Evolutionary conservation across 2,888 invertebrate genomes (phyloP).

Genomic region (Pegoplata infirma): DNA sequence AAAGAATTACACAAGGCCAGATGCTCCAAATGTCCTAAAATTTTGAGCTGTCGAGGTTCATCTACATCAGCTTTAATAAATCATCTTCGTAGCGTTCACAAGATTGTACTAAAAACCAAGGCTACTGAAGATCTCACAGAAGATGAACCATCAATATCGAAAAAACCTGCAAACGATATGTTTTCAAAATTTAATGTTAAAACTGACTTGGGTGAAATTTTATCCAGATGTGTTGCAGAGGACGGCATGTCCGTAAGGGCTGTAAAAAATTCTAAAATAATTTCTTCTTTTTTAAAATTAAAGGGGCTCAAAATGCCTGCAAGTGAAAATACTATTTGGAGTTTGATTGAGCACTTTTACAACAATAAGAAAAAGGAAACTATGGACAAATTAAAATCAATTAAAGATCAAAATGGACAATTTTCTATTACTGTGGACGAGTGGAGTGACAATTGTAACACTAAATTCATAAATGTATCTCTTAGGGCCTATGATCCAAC

Average conservation of each 20-base stretch:
- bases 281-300: background rate
- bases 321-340: background rate
- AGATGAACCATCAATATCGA: no score
- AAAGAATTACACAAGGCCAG: background rate
- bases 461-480: background rate
- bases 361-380: background rate
- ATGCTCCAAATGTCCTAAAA: background rate
- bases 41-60: no score
- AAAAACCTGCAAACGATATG: no score
- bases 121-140: no score
- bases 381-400: background rate
- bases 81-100: no score
- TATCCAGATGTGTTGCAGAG: no score
- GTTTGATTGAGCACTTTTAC: background rate
- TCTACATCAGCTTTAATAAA: no score
- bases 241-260: no score
- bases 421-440: constrained; percentile 9
- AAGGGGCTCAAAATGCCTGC: constrained; percentile 2
- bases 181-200: no score
- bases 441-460: background rate
- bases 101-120: no score
- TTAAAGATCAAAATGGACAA: background rate
- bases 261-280: no score
- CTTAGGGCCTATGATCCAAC: background rate
- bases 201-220: no score